Conservation (phyloP, 53 echinoderm and acorn worm genomes). For the Mesocentrotus franciscanus region DNA sequence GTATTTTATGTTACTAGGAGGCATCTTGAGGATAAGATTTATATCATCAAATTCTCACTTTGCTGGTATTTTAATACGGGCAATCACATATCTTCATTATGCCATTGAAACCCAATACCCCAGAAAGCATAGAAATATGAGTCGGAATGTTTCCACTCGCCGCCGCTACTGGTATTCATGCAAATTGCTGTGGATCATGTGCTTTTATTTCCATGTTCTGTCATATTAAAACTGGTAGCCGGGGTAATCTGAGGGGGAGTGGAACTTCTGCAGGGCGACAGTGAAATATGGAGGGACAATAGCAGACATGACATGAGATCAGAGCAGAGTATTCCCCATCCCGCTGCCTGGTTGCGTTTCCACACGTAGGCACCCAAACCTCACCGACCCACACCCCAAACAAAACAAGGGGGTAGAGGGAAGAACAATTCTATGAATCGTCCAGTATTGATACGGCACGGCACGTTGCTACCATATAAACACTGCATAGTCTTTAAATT, state of each 20-base stretch:
- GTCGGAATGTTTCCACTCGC: not conserved
- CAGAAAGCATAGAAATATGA: slow-evolving; percentile 18
- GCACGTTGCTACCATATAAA: slow-evolving; percentile 32
- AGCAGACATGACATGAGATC: slow-evolving; percentile 62
- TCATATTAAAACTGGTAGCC: not conserved
- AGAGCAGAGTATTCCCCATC: slow-evolving; percentile 14
- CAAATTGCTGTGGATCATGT: not conserved
- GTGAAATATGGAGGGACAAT: slow-evolving; percentile 52
- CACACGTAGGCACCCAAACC: slow-evolving; percentile 60
- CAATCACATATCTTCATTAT: slow-evolving; percentile 37
- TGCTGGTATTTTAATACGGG: slow-evolving; percentile 26
- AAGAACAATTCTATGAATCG: not conserved
- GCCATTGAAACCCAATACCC: slow-evolving; percentile 17
- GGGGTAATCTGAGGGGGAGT: slow-evolving; percentile 47
- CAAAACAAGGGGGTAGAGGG: not conserved
- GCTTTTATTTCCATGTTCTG: slow-evolving; percentile 9
- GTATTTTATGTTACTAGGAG: not conserved
- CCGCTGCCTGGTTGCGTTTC: slow-evolving; percentile 33
- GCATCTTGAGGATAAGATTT: slow-evolving; percentile 48
- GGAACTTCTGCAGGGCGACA: slow-evolving; percentile 24
- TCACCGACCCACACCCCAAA: slow-evolving; percentile 5
- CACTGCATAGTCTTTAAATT: slow-evolving; percentile 3
- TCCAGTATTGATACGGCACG: not conserved
- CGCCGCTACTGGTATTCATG: not conserved
- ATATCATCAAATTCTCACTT: slow-evolving; percentile 46